Evolutionary conservation across 2,888 invertebrate species (phyloP).

Genomic region (Pecten maximus): DNA sequence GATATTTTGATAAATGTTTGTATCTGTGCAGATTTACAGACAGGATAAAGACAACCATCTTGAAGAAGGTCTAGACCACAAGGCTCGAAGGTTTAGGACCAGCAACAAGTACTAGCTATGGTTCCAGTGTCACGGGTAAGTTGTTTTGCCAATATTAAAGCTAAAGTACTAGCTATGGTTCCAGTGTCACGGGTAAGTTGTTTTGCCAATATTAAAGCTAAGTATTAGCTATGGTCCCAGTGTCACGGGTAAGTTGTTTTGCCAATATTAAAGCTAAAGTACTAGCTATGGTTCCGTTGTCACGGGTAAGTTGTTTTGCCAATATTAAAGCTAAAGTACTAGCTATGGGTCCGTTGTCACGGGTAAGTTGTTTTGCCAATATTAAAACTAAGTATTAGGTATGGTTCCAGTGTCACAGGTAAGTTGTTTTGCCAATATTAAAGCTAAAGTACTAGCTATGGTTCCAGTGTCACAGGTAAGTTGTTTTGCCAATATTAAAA

Average conservation of each 20-base stretch:
- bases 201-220: too few relatives aligned
- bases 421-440: background rate
- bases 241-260: background rate
- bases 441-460: background rate
- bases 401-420: background rate
- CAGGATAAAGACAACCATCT: background rate
- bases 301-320: background rate
- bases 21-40: background rate
- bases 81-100: background rate
- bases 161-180: background rate
- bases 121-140: too few relatives aligned
- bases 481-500: background rate
- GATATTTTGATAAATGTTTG: background rate
- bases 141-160: too few relatives aligned
- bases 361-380: too few relatives aligned
- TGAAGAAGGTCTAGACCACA: background rate
- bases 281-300: background rate
- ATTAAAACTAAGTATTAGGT: too few relatives aligned
- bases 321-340: too few relatives aligned
- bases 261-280: background rate
- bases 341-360: too few relatives aligned
- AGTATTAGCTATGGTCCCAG: background rate
- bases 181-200: background rate
- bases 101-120: too few relatives aligned
- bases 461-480: background rate